Evolutionary conservation across 2,113 vertebrate species (phyloP), one percentile per base, ranked within the genome.

Genomic region (Oncorhynchus tshawytscha): DNA sequence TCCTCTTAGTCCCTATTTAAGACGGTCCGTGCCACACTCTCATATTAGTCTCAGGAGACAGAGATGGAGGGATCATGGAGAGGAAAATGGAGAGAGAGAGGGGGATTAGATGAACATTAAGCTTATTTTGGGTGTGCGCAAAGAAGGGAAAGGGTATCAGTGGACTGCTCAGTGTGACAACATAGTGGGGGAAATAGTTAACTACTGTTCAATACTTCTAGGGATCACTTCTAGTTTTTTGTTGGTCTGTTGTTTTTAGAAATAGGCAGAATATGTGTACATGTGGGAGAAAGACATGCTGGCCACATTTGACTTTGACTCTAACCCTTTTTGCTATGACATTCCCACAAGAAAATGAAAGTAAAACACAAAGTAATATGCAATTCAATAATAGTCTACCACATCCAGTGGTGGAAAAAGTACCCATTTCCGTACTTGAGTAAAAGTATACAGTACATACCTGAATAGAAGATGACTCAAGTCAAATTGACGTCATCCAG

Each of bases 1-100:
- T 77, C 69, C 90, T 87, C 88, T 92, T 92, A 85, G 76, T 75
- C 76, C 71, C 71, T 82, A 85, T 82, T 82, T 88, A 91, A 88
- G 84, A 51, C 77, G 25, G 34, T 70, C 83, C 83, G 77, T 74
- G 73, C 76, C 82, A 78, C 29, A 70, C 83, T 84, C 84, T 76
- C 81, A 81, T 64, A 82, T n/a, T 66, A 4, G 77, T 87, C 89
- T 88, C 90, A 18, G 76, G 88, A 86, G 86, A 67, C 25, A 29
- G 65, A 76, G 82, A 85, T 51, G 82, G 76, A 76, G 74, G 78
- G 11, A 68, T 15, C 29, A 51, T 48, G 45, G 60, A 62, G 67
- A 15, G 20, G 29, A 51, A 24, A 62, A 62, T 0, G 16, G 64
- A 72, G 24, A 66, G 25, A 18, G 24, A 60, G 27, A 48, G 34